Evolutionary conservation across 1,140 invertebrate species (phyloP), one percentile per base, ranked within the genome.

Genomic region (Lasioglossum albipes): DNA sequence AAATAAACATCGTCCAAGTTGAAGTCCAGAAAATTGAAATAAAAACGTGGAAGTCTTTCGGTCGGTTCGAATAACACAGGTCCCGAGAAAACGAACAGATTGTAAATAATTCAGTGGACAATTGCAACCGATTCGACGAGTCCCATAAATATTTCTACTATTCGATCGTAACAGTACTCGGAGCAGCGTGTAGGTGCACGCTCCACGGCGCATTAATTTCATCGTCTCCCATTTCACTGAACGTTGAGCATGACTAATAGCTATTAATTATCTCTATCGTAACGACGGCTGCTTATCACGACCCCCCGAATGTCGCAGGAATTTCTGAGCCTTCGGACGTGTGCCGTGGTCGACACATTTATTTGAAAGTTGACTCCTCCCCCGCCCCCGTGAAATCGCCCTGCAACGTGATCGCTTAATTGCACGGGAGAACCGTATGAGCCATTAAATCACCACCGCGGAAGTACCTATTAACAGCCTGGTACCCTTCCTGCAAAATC

Each of bases 241-340:
- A 68, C 74, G 52, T 45, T 36, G 36, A 76, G 74, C 74, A 61
- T 68, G 65, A 68, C 52, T 76, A 76, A 68, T 68, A 67, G 22
- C 65, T 31, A 57, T 59, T 45, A n/a, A 27, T 59, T 45, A 59
- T 27, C n/a, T n/a, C 31, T 57, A 42, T 59, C 20, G 59, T 52
- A 65, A 65, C 22, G 27, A 16, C 27, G 20, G 20, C 9, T 49
- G 61, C 16, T 65, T 75, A 52, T 65, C 45, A 2, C 27, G 9
- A 62, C 0, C 10, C n/a, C 36, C 18, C 7, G 20, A 7, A 57
- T 57, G 27, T 27, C 12, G 31, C 1, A n/a, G 3, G 36, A 72
- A 52, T 69, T 31, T 54, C 45, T 2, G 7, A 18, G 52, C 27
- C 18, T 4, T 61, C 13, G 36, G 36, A 42, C 64, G 13, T n/a